Conservation (phyloP, 2,797 vertebrate genomes). For the Peromyscus attwateri region DNA sequence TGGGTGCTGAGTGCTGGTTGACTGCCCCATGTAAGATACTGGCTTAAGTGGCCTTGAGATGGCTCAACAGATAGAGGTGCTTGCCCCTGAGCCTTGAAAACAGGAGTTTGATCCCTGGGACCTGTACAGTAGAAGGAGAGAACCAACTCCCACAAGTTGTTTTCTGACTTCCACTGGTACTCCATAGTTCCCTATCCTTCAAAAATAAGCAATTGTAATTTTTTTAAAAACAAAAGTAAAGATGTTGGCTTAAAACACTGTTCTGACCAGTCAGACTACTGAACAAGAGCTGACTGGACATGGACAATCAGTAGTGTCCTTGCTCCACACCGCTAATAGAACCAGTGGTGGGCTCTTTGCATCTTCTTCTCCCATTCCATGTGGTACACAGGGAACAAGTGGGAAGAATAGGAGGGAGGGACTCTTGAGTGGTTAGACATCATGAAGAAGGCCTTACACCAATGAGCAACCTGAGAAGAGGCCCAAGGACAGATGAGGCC, state of each 20-base stretch:
- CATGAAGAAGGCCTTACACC: not conserved
- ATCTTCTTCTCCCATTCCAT: not conserved
- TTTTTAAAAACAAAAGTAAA: not conserved
- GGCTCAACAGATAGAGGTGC: not conserved
- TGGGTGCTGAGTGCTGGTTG: not conserved
- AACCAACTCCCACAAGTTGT: not conserved
- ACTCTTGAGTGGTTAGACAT: not conserved
- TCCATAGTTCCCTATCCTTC: not conserved
- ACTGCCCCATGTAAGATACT: not conserved
- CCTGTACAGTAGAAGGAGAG: not conserved
- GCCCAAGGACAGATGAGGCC: not conserved
- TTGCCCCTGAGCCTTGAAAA: not conserved
- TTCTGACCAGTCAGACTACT: not conserved
- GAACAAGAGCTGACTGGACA: not conserved
- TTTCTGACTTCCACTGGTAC: not conserved
- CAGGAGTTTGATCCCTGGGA: not conserved
- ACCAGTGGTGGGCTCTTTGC: rapidly evolving
- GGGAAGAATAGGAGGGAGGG: not conserved
- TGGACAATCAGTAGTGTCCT: not conserved
- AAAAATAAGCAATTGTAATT: not conserved
- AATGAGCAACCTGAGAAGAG: not conserved
- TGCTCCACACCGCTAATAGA: not conserved
- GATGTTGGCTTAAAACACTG: not conserved
- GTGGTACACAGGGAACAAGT: not conserved
- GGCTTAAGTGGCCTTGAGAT: not conserved